Conservation (phyloP, 2,113 vertebrate genomes). For the Ctenodactylus gundi region DNA sequence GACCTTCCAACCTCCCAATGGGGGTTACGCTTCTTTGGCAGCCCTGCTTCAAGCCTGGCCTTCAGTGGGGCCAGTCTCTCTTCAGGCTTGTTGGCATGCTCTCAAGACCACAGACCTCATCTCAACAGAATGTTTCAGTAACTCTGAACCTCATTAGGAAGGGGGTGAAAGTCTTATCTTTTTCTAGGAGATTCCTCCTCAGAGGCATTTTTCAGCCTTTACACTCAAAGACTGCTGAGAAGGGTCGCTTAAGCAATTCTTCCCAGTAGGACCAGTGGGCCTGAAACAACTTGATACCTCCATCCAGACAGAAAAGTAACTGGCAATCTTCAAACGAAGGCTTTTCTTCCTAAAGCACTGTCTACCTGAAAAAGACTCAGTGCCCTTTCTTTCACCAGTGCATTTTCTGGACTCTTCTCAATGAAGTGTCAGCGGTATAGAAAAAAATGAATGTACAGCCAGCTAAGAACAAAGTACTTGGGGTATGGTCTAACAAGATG, state of each 20-base stretch:
- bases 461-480: background rate
- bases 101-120: background rate
- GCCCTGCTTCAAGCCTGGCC: no score
- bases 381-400: background rate
- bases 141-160: background rate
- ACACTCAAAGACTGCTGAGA: background rate
- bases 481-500: accelerated
- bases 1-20: no score
- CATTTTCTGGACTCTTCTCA: background rate
- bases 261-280: background rate
- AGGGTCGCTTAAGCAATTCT: background rate
- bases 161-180: background rate
- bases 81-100: background rate
- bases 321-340: background rate
- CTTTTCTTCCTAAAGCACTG: background rate
- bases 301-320: background rate
- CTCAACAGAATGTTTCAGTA: background rate
- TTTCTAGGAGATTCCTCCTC: background rate
- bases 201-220: background rate
- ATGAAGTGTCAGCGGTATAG: background rate
- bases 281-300: background rate
- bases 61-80: background rate
- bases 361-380: background rate
- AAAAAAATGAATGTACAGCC: background rate
- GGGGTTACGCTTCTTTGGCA: background rate